Evolutionary conservation across 1,140 invertebrate species (phyloP).

Genomic region (Hyposmocoma kahamanoa): DNA sequence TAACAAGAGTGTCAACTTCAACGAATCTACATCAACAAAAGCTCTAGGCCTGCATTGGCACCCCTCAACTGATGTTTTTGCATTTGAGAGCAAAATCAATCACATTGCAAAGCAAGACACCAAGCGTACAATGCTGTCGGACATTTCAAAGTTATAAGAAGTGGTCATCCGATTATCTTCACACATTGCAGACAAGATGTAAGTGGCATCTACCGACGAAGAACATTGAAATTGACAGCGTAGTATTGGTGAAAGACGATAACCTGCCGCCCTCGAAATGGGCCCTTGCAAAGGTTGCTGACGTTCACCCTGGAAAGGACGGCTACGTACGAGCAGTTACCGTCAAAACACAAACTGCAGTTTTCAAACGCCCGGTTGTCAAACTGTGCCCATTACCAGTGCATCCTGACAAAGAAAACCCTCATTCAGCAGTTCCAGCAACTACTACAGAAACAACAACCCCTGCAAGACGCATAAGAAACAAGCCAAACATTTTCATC

Average conservation of each 20-base stretch:
- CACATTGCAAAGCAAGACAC: no score
- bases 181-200: conserved; percentile 14
- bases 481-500: neutral
- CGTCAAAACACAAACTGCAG: conserved; percentile 23
- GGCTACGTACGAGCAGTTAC: conserved; percentile 32
- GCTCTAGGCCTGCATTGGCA: no score
- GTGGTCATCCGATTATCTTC: conserved; percentile 32
- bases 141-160: conserved; percentile 31
- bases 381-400: conserved; percentile 2
- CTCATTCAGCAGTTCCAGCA: no score
- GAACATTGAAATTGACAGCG: conserved; percentile 6
- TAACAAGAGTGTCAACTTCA: no score
- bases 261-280: conserved; percentile 33
- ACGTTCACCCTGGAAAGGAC: conserved; percentile 34
- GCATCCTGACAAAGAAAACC: no score
- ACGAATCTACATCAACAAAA: no score
- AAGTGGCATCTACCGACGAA: conserved; percentile 20
- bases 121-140: conserved; percentile 18
- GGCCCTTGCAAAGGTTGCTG: conserved; percentile 29
- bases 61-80: no score
- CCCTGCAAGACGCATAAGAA: neutral
- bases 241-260: conserved; percentile 39
- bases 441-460: neutral
- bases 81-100: no score
- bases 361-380: conserved; percentile 1